A percentile compares a stretch with the other conserved stretches of the same genome.
phyloP scores from a whole-genome alignment of 2,797 vertebrate species.

The Pipistrellus pipistrellus region DNA sequence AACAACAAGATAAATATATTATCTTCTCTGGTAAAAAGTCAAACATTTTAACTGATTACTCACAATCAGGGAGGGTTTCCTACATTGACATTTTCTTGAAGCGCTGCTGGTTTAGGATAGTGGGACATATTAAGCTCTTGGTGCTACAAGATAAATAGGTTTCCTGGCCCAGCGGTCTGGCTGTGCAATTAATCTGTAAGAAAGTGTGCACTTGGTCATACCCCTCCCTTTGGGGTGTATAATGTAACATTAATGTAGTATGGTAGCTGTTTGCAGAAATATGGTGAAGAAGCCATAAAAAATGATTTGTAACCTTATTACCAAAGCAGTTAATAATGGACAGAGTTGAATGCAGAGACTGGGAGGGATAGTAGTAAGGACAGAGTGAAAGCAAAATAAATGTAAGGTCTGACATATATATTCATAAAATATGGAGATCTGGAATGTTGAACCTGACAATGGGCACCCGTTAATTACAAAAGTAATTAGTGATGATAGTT shows the following conservation, averaged over 20 bases:
- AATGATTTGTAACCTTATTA: conserved; percentile 85
- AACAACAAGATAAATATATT: conserved; percentile 70
- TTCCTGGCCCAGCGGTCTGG: conserved; percentile 58
- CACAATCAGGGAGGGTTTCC: conserved; percentile 75
- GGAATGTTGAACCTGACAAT: conserved; percentile 79
- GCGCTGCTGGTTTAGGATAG: conserved; percentile 80
- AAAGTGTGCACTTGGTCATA: conserved; percentile 64
- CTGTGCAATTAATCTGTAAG: conserved; percentile 84
- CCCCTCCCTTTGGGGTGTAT: conserved; percentile 68
- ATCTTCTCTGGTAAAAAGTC: conserved; percentile 71
- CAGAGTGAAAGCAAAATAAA: conserved; percentile 80
- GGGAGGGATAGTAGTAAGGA: not conserved
- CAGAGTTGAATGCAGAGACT: conserved; percentile 63
- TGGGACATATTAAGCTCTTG: conserved; percentile 76
- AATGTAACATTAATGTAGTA: conserved; percentile 78
- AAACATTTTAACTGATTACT: conserved; percentile 77
- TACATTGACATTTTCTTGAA: conserved; percentile 80
- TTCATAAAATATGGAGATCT: conserved; percentile 78
- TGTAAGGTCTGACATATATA: conserved; percentile 60
- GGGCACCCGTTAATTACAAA: conserved; percentile 81
- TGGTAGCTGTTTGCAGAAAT: conserved; percentile 86
- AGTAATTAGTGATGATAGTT: conserved; percentile 84
- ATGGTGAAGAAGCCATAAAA: conserved; percentile 84
- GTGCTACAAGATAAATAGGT: conserved; percentile 81
- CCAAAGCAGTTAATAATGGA: conserved; percentile 81